Evolutionary conservation across 2,113 vertebrate genomes (phyloP), one percentile per base, ranked within the genome.

Genomic region (Rattus rattus): DNA sequence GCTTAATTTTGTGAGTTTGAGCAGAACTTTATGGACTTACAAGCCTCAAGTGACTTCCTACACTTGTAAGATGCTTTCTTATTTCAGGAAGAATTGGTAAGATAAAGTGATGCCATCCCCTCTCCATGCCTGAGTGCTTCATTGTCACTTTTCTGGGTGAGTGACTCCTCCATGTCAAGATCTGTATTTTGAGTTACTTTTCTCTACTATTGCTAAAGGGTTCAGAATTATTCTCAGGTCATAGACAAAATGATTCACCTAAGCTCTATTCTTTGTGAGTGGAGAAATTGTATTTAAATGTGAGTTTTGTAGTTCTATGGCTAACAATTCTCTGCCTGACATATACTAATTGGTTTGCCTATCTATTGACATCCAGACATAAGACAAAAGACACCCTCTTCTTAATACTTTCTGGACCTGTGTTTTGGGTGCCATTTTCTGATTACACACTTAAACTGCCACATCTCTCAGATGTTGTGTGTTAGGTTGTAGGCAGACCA

Each of bases 391-490:
- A 4, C 20, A 47, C 1, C 59, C 13, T 90, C 17, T 76, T 39
- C 14, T 95, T 63, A 47, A 26, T 2, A 20, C 39, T 49, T 88
- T 92, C 59, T 81, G 43, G 1, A 6, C n/a, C 70, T 67, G 47
- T 76, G 43, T 76, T 7, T 69, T 72, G 95, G 94, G 67, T 86
- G 65, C 61, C 73, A 61, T 61, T 73, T 92, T 88, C 91, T 93
- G 28, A 95, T 92, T 89, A 73, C 20, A 76, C 16, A 70, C 56
- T 96, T 94, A 94, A 94, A 73, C 49, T 92, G 26, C n/a, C 52
- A 96, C 72, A 92, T 88, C 73, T 93, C 61, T 94, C 67, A 94
- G 61, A 86, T 49, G 14, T 10, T 67, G 39, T 20, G 17, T 47
- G 6, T 39, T 26, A 59, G 79, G 79, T 81, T 36, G 24, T 13